Evolutionary conservation across 2,888 invertebrate genomes (phyloP), one percentile per base, ranked within the genome.

Genomic region (Acanthosoma haemorrhoidale): DNA sequence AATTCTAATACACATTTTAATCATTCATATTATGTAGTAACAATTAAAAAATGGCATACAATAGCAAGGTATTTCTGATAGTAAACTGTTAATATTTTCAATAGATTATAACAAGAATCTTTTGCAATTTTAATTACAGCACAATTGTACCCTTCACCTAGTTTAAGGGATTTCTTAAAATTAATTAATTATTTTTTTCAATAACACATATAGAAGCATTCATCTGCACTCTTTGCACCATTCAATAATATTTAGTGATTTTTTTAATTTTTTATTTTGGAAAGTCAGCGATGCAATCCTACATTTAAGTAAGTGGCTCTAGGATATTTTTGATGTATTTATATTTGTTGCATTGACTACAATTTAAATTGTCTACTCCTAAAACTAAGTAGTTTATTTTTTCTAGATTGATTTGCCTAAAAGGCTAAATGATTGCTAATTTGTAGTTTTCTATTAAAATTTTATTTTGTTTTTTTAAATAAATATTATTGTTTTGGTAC

Each of bases 1-100:
- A 67, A 51, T 67, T 16, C 67, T 67, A 67, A 67, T 57, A 67
- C 67, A 43, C 67, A 57, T 67, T 41, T 64, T 21, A 67, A 57
- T 18, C 18, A 67, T 64, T 43, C 36, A 57, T 43, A 51, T 67
- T 43, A 25, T 25, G 18, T 25, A 43, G 18, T 66, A 66, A 66
- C 29, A 66, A 51, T 51, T 18, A 34, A 32, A 57, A 67, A 67
- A 51, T 67, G 43, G 32, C 32, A 11, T 51, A 67, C 31, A 67
- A 66, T 34, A 32, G 67, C 51, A 51, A 51, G 57, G 29, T 67
- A 57, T 18, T 13, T 36, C 25, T 39, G 43, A 67, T 43, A 38
- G 18, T 63, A 63, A 38, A 38, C 25, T 32, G 38, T 63, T 34
- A 57, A 66, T 43, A 39, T 32, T 18, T 57, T 34, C 36, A 34